Evolutionary conservation across 1,140 invertebrate species (phyloP).

Genomic region (Drosophila kikkawai): DNA sequence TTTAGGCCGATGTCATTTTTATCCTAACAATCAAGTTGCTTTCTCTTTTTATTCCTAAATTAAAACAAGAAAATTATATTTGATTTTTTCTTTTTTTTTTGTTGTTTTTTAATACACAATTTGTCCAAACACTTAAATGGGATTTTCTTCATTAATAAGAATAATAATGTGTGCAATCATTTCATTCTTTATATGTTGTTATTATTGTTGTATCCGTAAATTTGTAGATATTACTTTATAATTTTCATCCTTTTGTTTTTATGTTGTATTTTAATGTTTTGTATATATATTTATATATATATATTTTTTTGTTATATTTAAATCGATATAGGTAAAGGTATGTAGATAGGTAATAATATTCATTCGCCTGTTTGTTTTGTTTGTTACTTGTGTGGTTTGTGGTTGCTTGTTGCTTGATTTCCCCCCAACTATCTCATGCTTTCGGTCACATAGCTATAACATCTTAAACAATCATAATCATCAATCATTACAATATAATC

Average conservation of each 20-base stretch:
- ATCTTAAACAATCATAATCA: conserved; percentile 79
- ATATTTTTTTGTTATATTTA: conserved; percentile 69
- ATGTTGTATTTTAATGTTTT: conserved; percentile 71
- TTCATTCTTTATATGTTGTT: conserved; percentile 59
- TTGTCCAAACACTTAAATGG: conserved; percentile 85
- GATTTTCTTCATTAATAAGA: conserved; percentile 80
- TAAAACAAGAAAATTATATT: conserved; percentile 35
- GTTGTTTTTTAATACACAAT: conserved; percentile 78
- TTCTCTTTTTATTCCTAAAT: background rate
- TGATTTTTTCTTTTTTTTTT: conserved; percentile 57
- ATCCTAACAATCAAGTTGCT: too few relatives aligned
- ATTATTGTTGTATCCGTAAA: conserved; percentile 80
- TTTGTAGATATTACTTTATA: conserved; percentile 76
- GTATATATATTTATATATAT: conserved; percentile 66
- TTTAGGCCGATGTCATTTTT: too few relatives aligned
- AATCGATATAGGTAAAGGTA: conserved; percentile 83
- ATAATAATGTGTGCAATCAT: conserved; percentile 78
- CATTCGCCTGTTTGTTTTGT: conserved; percentile 80
- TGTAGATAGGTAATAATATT: conserved; percentile 83
- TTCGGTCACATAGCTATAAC: conserved; percentile 80
- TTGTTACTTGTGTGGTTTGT: conserved; percentile 73
- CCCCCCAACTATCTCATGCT: conserved; percentile 57
- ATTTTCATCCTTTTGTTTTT: conserved; percentile 54
- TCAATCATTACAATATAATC: conserved; percentile 77
- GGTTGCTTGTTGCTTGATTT: conserved; percentile 61